Base-by-base conservation (phyloP, 2,888 invertebrate genomes). In the Tillus elongatus region DNA sequence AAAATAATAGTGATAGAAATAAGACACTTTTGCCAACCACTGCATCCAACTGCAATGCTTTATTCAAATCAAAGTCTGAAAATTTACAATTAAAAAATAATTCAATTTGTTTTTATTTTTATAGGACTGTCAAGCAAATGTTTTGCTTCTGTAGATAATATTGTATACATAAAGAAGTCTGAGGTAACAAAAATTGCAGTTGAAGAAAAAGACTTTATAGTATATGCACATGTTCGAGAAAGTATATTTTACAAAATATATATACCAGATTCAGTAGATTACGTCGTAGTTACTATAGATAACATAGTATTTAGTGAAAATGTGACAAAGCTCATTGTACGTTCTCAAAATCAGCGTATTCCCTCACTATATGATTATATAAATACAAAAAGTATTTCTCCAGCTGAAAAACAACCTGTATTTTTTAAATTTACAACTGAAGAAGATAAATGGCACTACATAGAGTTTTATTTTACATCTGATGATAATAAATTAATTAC, bases 91-190 rank as follows among this genome's bases (percentile, higher is more conserved):
- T n/a, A n/a, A n/a, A n/a, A n/a, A n/a, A n/a, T n/a, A n/a, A n/a
- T n/a, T n/a, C n/a, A n/a, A n/a, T n/a, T n/a, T 30, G 15, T 39
- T 27, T 36, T 44, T 47, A 58, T 51, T 41, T 41, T 72, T 73
- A 1, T 67, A 84, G 84, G 84, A 51, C 67, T 85, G 32, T 73
- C 76, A 44, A 50, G 64, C 62, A 43, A 69, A 55, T 66, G 66
- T 69, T 45, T 66, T 51, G 45, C 66, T 58, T 57, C 61, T 52
- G 49, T 72, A 53, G 60, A 69, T 58, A 50, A 53, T 3, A 41
- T 44, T 19, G 37, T 63, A 4, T 58, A 54, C 33, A 40, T 53
- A 3, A 37, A 39, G 16, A 45, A 48, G 47, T 35, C 47, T 14
- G 44, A 47, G 13, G 46, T 43, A 24, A 44, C 54, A 3, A 46